These are phyloP conservation scores for Arizona elegans DNA, from an alignment of 2,113 vertebrate genomes.

Conservation along the genomic window DNA sequence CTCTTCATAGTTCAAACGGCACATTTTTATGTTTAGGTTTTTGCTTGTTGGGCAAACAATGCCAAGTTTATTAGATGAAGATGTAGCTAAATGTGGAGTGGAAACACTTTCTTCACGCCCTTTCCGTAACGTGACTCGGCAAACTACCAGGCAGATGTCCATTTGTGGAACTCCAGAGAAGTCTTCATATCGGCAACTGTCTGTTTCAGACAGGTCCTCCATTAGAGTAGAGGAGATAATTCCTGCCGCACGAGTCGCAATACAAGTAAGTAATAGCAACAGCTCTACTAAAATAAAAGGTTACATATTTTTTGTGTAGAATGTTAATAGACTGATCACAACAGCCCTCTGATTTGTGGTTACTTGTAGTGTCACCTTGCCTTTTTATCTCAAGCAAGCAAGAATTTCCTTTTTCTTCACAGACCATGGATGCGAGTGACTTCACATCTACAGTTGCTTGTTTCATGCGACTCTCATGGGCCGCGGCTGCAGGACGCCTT, in stretches of 20 bases:
- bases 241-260: slow-evolving; percentile 93
- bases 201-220: slow-evolving; percentile 93
- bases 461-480: slow-evolving; percentile 97
- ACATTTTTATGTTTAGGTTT: slow-evolving; percentile 75
- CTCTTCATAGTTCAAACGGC: background rate
- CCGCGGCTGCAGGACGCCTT: slow-evolving; percentile 91
- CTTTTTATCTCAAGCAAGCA: background rate
- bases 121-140: slow-evolving; percentile 87
- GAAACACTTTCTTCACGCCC: slow-evolving; percentile 93
- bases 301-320: background rate
- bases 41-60: slow-evolving; percentile 94
- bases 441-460: slow-evolving; percentile 96
- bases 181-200: slow-evolving; percentile 91
- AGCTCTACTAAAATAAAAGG: background rate
- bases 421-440: slow-evolving; percentile 97
- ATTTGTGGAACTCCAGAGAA: slow-evolving; percentile 96
- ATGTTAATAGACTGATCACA: background rate
- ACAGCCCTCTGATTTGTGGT: background rate
- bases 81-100: slow-evolving; percentile 84
- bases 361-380: background rate
- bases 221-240: slow-evolving; percentile 97
- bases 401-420: slow-evolving; percentile 17
- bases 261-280: slow-evolving; percentile 78
- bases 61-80: slow-evolving; percentile 88
- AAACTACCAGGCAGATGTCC: slow-evolving; percentile 87